These are phyloP conservation scores for Nyctalus aviator DNA, from an alignment of 2,797 vertebrate genomes.

Conservation along the genomic window DNA sequence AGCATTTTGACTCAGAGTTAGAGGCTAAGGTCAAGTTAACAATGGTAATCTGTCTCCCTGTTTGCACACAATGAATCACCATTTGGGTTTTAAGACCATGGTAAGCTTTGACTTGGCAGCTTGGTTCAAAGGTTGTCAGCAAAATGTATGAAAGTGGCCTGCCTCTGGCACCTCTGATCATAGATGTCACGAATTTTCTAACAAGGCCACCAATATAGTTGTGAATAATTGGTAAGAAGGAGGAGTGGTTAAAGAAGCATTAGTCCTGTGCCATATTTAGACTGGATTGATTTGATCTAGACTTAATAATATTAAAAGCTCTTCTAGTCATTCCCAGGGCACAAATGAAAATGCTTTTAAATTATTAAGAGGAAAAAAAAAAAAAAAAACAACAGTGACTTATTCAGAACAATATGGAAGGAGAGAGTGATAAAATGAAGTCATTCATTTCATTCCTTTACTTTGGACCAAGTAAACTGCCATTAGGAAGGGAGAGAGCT, in stretches of 20 bases:
- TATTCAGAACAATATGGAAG: conserved; percentile 67
- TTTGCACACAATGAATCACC: conserved; percentile 80
- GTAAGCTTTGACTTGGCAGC: conserved; percentile 76
- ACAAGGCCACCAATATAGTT: conserved; percentile 59
- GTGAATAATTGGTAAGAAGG: conserved; percentile 71
- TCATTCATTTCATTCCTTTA: conserved; percentile 43
- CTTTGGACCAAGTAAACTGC: conserved; percentile 52
- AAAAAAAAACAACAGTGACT: conserved; percentile 64
- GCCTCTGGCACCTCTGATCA: conserved; percentile 69
- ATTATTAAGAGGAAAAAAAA: conserved; percentile 71
- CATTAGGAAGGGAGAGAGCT: neutral
- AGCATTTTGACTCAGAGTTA: conserved; percentile 75
- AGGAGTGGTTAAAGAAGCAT: conserved; percentile 73
- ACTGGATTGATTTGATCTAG: conserved; percentile 82
- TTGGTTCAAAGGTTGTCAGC: conserved; percentile 82
- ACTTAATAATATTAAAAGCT: conserved; percentile 85
- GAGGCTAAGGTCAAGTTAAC: conserved; percentile 77
- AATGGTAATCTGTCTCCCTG: conserved; percentile 78
- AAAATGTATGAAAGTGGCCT: conserved; percentile 77
- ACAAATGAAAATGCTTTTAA: conserved; percentile 82
- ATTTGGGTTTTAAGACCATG: conserved; percentile 77
- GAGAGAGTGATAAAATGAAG: conserved; percentile 70
- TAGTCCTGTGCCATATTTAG: conserved; percentile 55
- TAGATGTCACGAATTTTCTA: conserved; percentile 75
- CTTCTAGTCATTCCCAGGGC: conserved; percentile 69